Conservation (phyloP, 2,888 invertebrate species). For the Apotomis betuletana region DNA sequence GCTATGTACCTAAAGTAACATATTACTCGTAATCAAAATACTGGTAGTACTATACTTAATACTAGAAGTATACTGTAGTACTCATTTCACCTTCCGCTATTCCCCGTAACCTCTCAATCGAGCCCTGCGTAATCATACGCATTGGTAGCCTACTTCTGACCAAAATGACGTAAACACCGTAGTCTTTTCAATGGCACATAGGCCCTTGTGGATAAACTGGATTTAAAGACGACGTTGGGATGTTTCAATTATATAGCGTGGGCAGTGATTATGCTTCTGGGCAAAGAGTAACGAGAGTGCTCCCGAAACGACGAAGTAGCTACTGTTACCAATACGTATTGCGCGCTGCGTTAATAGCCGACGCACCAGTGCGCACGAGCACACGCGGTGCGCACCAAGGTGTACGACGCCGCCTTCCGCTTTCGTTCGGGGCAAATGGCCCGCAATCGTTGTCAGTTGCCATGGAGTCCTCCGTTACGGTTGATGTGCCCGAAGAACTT, state of each 20-base stretch:
- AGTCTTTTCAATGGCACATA: constrained; percentile 1
- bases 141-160: not conserved
- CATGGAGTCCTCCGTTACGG: no score
- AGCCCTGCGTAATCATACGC: constrained; percentile 8
- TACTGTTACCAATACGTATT: not conserved
- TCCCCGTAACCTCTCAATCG: constrained; percentile 11
- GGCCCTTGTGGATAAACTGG: not conserved
- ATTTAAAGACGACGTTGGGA: constrained; percentile 17
- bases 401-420: no score
- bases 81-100: not conserved
- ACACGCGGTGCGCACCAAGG: no score
- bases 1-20: no score
- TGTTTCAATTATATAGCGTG: constrained; percentile 27
- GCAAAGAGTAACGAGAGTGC: constrained; percentile 14
- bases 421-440: no score
- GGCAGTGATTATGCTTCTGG: constrained; percentile 23
- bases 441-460: no score
- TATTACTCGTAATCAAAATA: no score
- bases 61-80: not conserved
- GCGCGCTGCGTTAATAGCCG: no score
- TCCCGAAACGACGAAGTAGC: not conserved
- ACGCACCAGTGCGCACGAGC: no score
- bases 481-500: no score
- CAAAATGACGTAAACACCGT: not conserved
- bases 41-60: no score